These are phyloP conservation scores for Spodoptera picta DNA, from an alignment of 2,888 invertebrate species.

Conservation along the genomic window DNA sequence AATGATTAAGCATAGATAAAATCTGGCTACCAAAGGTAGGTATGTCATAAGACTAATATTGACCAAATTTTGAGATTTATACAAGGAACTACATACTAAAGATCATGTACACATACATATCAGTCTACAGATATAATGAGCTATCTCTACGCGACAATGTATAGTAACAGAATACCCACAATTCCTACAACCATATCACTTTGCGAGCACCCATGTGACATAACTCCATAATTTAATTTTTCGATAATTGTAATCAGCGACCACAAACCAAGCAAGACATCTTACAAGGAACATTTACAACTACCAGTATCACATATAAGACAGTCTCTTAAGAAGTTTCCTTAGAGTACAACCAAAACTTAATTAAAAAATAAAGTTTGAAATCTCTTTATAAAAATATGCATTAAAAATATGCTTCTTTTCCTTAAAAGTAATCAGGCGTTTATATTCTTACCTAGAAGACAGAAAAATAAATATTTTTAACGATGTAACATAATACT, in stretches of 20 bases:
- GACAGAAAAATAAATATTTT: constrained; percentile 53
- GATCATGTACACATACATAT: constrained; percentile 49
- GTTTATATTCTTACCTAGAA: constrained; percentile 53
- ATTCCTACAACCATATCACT: constrained; percentile 48
- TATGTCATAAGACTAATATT: constrained; percentile 35
- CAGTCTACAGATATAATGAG: constrained; percentile 49
- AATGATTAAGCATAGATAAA: constrained; percentile 30
- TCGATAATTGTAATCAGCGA: constrained; percentile 51
- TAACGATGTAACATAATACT: constrained; percentile 42
- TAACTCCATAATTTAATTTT: constrained; percentile 48
- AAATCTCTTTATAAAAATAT: constrained; percentile 66
- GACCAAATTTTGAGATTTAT: constrained; percentile 38
- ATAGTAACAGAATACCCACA: constrained; percentile 40
- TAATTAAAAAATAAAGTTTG: constrained; percentile 61
- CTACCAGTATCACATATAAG: constrained; percentile 78
- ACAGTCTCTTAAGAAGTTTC: constrained; percentile 78
- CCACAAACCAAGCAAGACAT: constrained; percentile 53
- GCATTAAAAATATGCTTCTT: constrained; percentile 55
- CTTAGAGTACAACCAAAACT: constrained; percentile 72
- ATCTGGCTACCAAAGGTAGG: constrained; percentile 35
- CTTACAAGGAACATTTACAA: constrained; percentile 67
- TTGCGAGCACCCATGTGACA: constrained; percentile 55
- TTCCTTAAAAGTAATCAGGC: constrained; percentile 59
- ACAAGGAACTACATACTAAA: constrained; percentile 45
- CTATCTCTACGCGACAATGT: constrained; percentile 47